Evolutionary conservation across 2,113 vertebrate genomes (phyloP), one percentile per base, ranked within the genome.

Genomic region (Lathamus discolor): DNA sequence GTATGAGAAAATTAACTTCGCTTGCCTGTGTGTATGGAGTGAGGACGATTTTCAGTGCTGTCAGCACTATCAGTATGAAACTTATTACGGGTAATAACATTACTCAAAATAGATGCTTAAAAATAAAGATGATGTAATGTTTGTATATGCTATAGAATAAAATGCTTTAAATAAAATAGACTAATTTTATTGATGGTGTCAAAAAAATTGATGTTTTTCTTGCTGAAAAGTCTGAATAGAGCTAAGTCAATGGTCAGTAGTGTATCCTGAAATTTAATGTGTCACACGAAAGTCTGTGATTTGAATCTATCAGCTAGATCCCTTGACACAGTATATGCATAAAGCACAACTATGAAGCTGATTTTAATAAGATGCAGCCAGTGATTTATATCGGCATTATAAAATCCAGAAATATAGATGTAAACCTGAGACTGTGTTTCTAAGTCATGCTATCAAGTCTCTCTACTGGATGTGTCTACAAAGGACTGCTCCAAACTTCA

Each of bases 101-200:
- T 86, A 88, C 43, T 67, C 81, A 86, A 95, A 95, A 94, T 28
- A 86, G 41, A 68, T 72, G 44, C 61, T 92, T 91, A 76, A 96
- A 92, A 96, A 84, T 88, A 92, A 95, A 90, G 64, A 88, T 90
- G 88, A 94, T 89, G 24, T 62, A 93, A 93, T 93, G 85, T 88
- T 90, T 4, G 2, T 83, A 67, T 81, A 44, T 15, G 76, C 25
- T 49, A 35, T 33, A 77, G 64, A 88, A 88, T 88, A 93, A 96
- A 93, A 76, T 66, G 15, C 33, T 88, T 88, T 76, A 91, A 86
- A 78, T 72, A 20, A 88, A 90, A 84, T 15, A 92, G 27, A 55
- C 33, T 77, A 44, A 86, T 94, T 94, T 95, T 83, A 93, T 81
- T 78, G 35, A 63, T 44, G 18, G 13, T 88, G 62, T 88, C 82